Percentiles rank a stretch among this genome's conserved stretches.
phyloP scores from a whole-genome alignment of 2,888 invertebrate genomes.

The Girardia tigrina region DNA sequence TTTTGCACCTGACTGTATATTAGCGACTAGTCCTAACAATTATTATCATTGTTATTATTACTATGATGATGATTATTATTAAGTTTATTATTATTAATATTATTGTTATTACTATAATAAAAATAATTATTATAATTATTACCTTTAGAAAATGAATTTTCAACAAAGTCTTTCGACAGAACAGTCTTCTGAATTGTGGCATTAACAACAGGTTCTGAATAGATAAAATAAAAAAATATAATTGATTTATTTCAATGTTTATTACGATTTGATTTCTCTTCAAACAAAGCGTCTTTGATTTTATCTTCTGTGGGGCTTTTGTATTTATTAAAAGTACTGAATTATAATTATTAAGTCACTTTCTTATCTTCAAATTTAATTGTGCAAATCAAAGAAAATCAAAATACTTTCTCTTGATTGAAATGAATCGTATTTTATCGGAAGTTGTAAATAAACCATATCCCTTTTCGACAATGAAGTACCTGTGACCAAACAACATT shows the following conservation, averaged over 20 bases:
- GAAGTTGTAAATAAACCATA: slow-evolving; percentile 46
- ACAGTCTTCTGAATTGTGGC: background rate
- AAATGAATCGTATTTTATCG: slow-evolving; percentile 44
- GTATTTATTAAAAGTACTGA: no score
- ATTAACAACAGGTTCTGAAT: background rate
- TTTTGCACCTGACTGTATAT: no score
- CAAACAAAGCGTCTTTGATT: background rate
- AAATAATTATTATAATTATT: no score
- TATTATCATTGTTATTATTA: no score
- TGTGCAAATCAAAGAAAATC: background rate
- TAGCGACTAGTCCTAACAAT: no score
- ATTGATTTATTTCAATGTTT: no score
- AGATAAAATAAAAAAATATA: no score
- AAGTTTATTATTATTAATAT: no score
- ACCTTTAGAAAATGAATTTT: background rate
- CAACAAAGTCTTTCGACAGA: background rate
- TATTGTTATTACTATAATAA: no score
- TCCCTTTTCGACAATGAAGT: slow-evolving; percentile 43
- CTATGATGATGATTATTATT: no score
- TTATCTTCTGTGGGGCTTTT: background rate
- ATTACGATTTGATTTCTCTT: background rate
- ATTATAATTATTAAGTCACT: background rate
- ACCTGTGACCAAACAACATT: slow-evolving; percentile 43
- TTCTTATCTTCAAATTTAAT: no score
- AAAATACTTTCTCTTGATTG: slow-evolving; percentile 42